Evolutionary conservation across 2,888 invertebrate species (phyloP).

Genomic region (Homarus gammarus): DNA sequence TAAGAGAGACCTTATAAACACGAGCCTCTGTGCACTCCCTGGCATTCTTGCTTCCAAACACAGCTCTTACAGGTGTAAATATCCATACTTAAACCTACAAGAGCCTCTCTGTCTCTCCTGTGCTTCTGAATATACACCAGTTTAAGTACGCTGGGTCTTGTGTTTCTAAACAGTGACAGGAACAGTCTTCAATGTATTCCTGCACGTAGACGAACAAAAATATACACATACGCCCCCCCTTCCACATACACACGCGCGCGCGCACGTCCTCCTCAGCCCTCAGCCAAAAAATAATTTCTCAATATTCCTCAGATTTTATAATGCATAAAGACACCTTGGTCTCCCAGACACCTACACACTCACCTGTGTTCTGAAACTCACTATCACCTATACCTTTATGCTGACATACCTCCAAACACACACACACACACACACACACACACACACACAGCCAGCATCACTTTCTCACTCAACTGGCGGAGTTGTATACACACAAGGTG

Average conservation of each 20-base stretch:
- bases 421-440: conserved; percentile 35
- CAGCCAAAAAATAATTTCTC: too few species aligned
- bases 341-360: conserved; percentile 20
- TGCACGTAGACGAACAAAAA: background rate
- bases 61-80: background rate
- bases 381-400: background rate
- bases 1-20: too few species aligned
- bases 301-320: too few species aligned
- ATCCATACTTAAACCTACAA: background rate
- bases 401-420: background rate
- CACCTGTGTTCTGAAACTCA: too few species aligned
- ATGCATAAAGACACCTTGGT: too few species aligned
- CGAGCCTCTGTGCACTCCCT: background rate
- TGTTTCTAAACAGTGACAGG: background rate
- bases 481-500: background rate
- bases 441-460: conserved; percentile 35
- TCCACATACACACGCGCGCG: conserved; percentile 10
- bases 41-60: background rate
- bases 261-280: too few species aligned
- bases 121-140: background rate
- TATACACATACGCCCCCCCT: background rate
- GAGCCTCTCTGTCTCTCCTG: background rate
- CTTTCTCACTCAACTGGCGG: background rate
- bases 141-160: background rate
- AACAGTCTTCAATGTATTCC: too few species aligned